Percentiles rank a stretch among this genome's conserved stretches.
Evolutionary conservation across 2,113 vertebrate species (phyloP).

Genomic region (Riparia riparia): DNA sequence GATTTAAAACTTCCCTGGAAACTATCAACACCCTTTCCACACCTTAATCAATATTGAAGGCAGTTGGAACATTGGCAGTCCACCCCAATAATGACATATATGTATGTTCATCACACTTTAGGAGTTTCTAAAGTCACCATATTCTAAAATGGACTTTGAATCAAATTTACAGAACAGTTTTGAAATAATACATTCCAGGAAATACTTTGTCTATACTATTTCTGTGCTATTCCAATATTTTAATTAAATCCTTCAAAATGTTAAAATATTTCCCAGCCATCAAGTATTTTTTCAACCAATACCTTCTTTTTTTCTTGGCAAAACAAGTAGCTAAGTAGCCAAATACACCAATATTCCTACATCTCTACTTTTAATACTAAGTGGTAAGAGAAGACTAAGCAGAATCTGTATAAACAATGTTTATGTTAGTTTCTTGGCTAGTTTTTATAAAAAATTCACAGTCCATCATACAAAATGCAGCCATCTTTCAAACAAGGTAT

Average conservation of each 20-base stretch:
- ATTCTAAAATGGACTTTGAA: neutral
- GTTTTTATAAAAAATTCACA: neutral
- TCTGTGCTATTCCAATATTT: slow-evolving; percentile 12
- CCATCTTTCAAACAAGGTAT: neutral
- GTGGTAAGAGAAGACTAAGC: neutral
- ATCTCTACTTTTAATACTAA: neutral
- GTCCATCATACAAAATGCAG: neutral
- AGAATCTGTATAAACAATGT: neutral
- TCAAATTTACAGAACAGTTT: neutral
- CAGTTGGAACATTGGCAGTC: neutral
- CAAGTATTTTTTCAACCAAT: slow-evolving; percentile 17
- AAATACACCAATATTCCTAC: neutral
- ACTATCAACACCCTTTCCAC: slow-evolving; percentile 47
- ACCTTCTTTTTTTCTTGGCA: neutral
- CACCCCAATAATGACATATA: slow-evolving; percentile 31
- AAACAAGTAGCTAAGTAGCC: neutral
- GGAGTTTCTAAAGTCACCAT: neutral
- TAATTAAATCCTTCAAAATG: slow-evolving; percentile 23
- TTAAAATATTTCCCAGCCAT: slow-evolving; percentile 31
- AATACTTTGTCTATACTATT: neutral
- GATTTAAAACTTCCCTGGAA: slow-evolving; percentile 43
- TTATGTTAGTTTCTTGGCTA: neutral
- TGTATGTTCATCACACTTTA: neutral
- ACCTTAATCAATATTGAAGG: slow-evolving; percentile 55
- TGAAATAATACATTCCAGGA: slow-evolving; percentile 15